phyloP scores from a whole-genome alignment of 37 sponge, comb jelly and placozoan species.

The Halisarca cf. caerulea region DNA sequence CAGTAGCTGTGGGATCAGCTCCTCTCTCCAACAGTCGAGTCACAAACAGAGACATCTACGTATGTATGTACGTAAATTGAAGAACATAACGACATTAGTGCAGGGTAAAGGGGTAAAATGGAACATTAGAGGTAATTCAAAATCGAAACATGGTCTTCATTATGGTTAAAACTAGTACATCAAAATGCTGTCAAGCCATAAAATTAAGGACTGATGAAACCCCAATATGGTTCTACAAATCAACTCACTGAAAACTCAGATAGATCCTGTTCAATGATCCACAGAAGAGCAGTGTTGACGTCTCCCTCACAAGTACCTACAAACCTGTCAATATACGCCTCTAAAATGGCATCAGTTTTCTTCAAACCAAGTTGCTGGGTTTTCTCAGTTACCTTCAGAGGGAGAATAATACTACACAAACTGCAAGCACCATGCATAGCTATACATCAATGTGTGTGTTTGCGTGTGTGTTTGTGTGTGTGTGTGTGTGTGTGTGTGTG shows the following conservation, averaged over 20 bases:
- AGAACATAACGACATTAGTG: too few species aligned
- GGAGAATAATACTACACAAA: too few species aligned
- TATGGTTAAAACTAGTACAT: too few species aligned
- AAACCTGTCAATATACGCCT: slow-evolving; percentile 48
- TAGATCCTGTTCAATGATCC: slow-evolving; percentile 30
- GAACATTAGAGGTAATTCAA: neutral
- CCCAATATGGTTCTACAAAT: neutral
- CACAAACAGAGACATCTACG: slow-evolving; percentile 24
- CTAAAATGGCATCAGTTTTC: slow-evolving; percentile 54
- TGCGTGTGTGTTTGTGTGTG: too few species aligned
- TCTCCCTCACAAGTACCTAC: neutral
- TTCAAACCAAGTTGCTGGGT: slow-evolving; percentile 21
- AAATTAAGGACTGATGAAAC: too few species aligned
- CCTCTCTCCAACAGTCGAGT: slow-evolving; percentile 31
- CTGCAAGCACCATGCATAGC: too few species aligned
- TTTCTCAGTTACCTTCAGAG: slow-evolving; percentile 27
- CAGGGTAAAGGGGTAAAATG: too few species aligned
- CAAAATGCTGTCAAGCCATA: too few species aligned
- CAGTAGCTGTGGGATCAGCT: slow-evolving; percentile 12
- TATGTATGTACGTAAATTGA: neutral
- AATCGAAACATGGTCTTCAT: neutral
- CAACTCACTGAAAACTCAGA: slow-evolving; percentile 45
- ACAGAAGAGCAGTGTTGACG: slow-evolving; percentile 21
- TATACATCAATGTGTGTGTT: too few species aligned
- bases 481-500: too few species aligned